phyloP scores from a whole-genome alignment of 2,888 invertebrate species.

The Meiosimyza platycephala region DNA sequence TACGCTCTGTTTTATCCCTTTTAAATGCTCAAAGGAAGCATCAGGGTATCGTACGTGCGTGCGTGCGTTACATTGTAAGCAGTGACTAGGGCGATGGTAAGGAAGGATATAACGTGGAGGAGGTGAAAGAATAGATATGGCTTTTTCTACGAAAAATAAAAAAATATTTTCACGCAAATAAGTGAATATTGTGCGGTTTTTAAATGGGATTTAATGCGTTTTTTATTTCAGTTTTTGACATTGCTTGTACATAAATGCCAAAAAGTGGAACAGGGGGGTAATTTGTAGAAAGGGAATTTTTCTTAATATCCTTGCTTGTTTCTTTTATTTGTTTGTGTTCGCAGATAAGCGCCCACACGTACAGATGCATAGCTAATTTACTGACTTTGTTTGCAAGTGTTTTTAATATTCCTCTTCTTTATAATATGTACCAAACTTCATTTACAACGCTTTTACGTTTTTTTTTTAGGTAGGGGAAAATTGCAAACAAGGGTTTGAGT shows the following conservation, averaged over 20 bases:
- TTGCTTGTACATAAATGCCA: conserved; percentile 45
- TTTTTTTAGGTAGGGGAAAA: not conserved
- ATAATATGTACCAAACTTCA: conserved; percentile 28
- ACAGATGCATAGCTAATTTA: conserved; percentile 17
- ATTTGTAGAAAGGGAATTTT: not conserved
- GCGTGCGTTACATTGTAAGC: not conserved
- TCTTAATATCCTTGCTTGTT: conserved; percentile 28
- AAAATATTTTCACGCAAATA: conserved; percentile 27
- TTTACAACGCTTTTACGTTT: conserved; percentile 6
- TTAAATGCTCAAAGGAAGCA: conserved; percentile 22
- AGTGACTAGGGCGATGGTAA: not conserved
- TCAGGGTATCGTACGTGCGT: conserved; percentile 7
- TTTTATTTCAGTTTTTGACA: conserved; percentile 53
- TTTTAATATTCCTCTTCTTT: conserved; percentile 39
- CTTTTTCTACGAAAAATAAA: not conserved
- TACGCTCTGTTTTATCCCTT: conserved; percentile 9
- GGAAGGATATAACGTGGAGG: not conserved
- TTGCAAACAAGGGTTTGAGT: not conserved
- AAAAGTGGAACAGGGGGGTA: conserved; percentile 20
- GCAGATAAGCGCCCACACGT: conserved; percentile 24
- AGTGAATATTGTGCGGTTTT: conserved; percentile 42
- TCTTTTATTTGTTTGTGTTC: conserved; percentile 50
- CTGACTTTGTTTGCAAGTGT: conserved; percentile 6
- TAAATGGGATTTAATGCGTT: conserved; percentile 63
- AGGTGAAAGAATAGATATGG: not conserved